Percentiles rank a stretch among this genome's conserved stretches.
phyloP scores from a whole-genome alignment of 1,140 invertebrate genomes.

The Brachionus rubens region DNA sequence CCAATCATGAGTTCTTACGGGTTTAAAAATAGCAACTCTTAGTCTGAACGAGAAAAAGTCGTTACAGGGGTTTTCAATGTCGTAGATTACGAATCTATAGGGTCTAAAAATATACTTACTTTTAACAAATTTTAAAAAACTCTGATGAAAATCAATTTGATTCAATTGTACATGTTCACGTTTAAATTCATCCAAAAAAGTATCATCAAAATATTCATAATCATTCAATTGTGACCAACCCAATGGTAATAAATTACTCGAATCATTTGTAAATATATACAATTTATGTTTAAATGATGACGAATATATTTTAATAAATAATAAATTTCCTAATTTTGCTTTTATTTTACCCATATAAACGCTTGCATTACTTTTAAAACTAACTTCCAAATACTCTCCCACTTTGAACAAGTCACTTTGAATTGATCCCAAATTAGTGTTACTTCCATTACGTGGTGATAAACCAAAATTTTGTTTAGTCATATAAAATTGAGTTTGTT shows the following conservation, averaged over 20 bases:
- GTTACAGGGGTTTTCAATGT: too few relatives aligned
- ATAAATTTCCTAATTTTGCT: not conserved
- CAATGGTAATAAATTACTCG: not conserved
- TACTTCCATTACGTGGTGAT: not conserved
- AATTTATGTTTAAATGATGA: not conserved
- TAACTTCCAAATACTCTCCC: not conserved
- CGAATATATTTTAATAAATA: slow-evolving; percentile 14
- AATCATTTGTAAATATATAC: slow-evolving; percentile 13
- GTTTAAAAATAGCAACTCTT: too few relatives aligned
- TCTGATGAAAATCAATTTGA: not conserved
- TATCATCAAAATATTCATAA: not conserved
- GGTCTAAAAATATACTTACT: too few relatives aligned
- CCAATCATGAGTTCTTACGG: too few relatives aligned
- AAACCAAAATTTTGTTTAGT: not conserved
- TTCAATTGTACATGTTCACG: not conserved
- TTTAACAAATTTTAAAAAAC: slow-evolving; percentile 13
- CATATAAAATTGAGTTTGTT: not conserved
- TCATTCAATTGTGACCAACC: slow-evolving; percentile 9
- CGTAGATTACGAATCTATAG: too few relatives aligned
- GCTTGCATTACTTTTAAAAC: not conserved
- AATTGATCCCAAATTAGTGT: not conserved
- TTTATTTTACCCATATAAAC: slow-evolving; percentile 18
- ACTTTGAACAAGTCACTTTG: not conserved
- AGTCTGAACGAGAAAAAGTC: too few relatives aligned
- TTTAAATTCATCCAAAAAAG: not conserved